These are phyloP conservation scores for Zonotrichia albicollis DNA, from an alignment of 2,797 vertebrate genomes.

Conservation along the genomic window DNA sequence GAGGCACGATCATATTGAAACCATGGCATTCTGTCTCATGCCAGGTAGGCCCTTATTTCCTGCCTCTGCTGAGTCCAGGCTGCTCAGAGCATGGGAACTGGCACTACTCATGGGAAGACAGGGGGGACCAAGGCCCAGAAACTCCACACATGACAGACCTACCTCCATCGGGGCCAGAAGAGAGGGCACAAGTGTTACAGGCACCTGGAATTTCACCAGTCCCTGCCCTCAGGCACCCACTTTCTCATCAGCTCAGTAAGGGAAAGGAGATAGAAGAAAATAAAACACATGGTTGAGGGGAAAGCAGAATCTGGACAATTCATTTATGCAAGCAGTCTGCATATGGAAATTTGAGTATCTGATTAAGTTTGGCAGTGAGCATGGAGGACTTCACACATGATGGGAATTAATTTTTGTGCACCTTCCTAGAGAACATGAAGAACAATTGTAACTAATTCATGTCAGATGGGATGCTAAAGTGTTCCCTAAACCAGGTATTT, in stretches of 20 bases:
- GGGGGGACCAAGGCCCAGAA: not conserved
- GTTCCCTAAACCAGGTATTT: not conserved
- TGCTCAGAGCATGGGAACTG: not conserved
- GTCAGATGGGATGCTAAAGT: not conserved
- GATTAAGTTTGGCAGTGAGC: not conserved
- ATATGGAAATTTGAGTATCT: not conserved
- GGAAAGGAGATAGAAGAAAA: not conserved
- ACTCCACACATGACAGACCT: not conserved
- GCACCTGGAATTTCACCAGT: not conserved
- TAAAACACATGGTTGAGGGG: rapidly evolving
- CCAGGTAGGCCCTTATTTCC: not conserved
- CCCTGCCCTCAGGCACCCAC: not conserved
- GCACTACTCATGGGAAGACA: not conserved
- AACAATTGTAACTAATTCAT: not conserved
- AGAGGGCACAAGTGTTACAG: not conserved
- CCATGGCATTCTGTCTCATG: not conserved
- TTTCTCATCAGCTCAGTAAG: not conserved
- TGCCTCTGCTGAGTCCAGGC: not conserved
- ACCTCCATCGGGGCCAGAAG: not conserved
- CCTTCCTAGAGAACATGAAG: not conserved
- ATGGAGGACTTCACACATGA: not conserved
- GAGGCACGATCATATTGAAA: rapidly evolving
- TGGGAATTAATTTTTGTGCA: not conserved
- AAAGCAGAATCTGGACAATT: not conserved
- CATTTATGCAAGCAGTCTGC: not conserved